A percentile compares a stretch with the other conserved stretches of the same genome.
phyloP scores from a whole-genome alignment of 1,140 invertebrate species.

The Panagrolaimus sp. region DNA sequence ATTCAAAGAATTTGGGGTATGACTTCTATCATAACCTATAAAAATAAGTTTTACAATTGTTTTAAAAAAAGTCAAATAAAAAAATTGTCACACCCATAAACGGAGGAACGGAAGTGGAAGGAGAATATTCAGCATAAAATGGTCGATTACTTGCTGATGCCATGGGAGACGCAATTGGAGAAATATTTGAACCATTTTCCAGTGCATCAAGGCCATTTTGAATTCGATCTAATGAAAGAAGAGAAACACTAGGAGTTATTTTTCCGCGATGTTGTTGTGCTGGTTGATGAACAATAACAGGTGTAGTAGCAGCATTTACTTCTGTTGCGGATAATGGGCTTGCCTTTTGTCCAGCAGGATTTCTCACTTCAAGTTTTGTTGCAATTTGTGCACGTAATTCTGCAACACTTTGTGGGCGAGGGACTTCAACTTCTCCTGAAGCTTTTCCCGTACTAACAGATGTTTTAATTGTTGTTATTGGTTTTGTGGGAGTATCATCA shows the following conservation, averaged over 20 bases:
- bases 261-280: neutral
- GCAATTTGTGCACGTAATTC: conserved; percentile 11
- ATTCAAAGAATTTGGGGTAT: conserved; percentile 1
- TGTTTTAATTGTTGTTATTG: neutral
- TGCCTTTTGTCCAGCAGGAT: neutral
- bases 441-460: neutral
- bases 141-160: neutral
- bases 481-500: neutral
- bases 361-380: conserved; percentile 8
- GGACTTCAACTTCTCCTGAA: conserved; percentile 1
- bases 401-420: conserved; percentile 6
- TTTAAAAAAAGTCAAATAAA: too few relatives aligned
- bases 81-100: neutral
- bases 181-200: neutral
- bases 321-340: neutral
- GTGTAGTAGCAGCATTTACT: neutral
- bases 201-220: neutral
- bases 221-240: conserved; percentile 6
- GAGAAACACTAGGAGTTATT: conserved; percentile 4
- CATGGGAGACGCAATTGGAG: too few relatives aligned
- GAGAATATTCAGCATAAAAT: neutral
- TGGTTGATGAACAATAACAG: conserved; percentile 7
- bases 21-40: conserved; percentile 4
- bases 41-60: too few relatives aligned
- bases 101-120: neutral